Evolutionary conservation across 2,888 invertebrate species (phyloP), one percentile per base, ranked within the genome.

Genomic region (Agrotis segetum): DNA sequence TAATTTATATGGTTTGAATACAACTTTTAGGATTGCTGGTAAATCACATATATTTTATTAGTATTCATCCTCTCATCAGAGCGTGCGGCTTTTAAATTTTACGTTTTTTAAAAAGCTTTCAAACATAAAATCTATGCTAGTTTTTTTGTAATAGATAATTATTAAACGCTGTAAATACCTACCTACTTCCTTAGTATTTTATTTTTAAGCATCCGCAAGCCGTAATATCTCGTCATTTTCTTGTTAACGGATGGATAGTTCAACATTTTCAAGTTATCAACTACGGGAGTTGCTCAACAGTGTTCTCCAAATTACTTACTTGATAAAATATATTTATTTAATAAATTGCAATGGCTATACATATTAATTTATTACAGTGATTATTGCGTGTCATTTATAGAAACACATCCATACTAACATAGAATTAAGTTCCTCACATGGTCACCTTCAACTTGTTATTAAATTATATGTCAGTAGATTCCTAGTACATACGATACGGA

Each of bases 361-460:
- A n/a, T n/a, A n/a, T n/a, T n/a, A n/a, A n/a, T n/a, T n/a, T n/a
- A 24, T 24, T 24, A 24, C 2, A n/a, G 4, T 50, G 9, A 19
- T 40, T 21, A 44, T 55, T 60, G 9, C 16, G 16, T 62, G n/a
- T 21, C 52, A 44, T 59, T 59, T 16, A 44, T 49, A 52, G 14
- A 71, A 47, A 53, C 40, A 71, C 4, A 49, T 16, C 34, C 13
- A 19, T 55, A n/a, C 29, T n/a, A 0, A 24, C 64, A 53, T 19
- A 52, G 5, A 58, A 40, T 11, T 74, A 24, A 17, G 19, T 71
- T 70, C 50, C 14, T 46, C 34, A 56, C 55, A 59, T 52, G 62
- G 53, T 73, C 64, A 56, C 80, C 79, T 79, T 79, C 77, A 79
- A 80, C 72, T 80, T 80, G 79, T 68, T 24, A 62, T 65, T 72